A percentile compares a stretch with the other conserved stretches of the same genome.
Conservation (phyloP, 2,797 vertebrate species). For the Dallia pectoralis region DNA sequence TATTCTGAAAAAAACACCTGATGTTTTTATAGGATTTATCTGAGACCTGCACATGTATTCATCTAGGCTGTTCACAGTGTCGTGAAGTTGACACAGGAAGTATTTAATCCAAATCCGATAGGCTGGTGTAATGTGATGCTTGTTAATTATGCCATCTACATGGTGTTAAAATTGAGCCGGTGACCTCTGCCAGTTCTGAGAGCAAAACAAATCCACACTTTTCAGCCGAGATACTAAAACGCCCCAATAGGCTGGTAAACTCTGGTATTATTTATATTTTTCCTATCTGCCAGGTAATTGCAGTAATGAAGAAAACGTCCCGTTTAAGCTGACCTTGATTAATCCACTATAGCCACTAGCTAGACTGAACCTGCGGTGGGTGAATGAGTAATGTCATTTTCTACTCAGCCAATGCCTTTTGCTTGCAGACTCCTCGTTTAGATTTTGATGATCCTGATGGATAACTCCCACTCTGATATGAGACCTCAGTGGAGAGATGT, state of each 20-base stretch:
- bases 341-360: background rate
- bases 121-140: background rate
- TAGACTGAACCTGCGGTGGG: background rate
- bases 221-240: no score
- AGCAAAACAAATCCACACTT: no score
- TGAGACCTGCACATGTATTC: background rate
- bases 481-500: background rate
- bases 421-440: background rate
- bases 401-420: background rate
- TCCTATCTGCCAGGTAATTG: no score
- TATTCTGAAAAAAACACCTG: background rate
- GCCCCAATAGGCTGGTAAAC: no score
- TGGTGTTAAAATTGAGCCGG: background rate
- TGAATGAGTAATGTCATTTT: background rate
- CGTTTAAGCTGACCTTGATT: no score
- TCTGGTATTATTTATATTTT: no score
- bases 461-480: background rate
- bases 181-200: no score
- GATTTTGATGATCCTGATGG: background rate
- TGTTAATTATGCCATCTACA: background rate
- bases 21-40: background rate
- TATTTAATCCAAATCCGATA: background rate
- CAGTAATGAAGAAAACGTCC: no score
- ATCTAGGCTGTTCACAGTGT: no score
- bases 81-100: background rate